These are phyloP conservation scores for Pimephales promelas DNA, from an alignment of 2,113 vertebrate species.

Conservation along the genomic window DNA sequence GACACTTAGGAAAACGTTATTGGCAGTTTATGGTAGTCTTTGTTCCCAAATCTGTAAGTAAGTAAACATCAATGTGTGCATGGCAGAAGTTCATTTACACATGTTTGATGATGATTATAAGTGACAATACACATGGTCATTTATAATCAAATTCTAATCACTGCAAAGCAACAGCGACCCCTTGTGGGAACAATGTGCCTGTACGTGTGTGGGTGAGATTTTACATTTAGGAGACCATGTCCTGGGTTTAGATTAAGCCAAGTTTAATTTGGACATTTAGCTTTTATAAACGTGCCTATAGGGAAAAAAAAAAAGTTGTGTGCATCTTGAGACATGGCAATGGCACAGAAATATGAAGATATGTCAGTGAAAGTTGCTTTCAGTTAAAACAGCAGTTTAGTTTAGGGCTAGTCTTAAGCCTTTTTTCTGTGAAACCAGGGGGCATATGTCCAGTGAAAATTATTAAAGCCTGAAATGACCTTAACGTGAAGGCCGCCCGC, in stretches of 20 bases:
- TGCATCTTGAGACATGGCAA: too few species aligned
- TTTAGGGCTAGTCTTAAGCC: too few species aligned
- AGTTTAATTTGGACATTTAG: too few species aligned
- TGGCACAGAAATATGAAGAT: too few species aligned
- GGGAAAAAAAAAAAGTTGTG: too few species aligned
- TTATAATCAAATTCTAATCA: background rate
- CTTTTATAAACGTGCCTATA: too few species aligned
- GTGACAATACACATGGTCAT: background rate
- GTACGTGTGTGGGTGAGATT: background rate
- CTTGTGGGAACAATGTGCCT: slow-evolving; percentile 19
- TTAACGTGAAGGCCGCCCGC: background rate
- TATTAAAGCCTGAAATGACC: background rate
- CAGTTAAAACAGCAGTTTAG: too few species aligned
- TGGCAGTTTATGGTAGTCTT: background rate
- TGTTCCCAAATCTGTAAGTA: background rate
- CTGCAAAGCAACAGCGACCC: slow-evolving; percentile 51
- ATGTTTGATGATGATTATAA: background rate
- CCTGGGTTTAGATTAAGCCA: too few species aligned
- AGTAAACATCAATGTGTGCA: background rate
- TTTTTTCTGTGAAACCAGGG: too few species aligned
- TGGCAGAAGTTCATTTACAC: background rate
- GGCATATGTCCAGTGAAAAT: background rate
- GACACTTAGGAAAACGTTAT: background rate
- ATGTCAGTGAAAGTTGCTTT: too few species aligned
- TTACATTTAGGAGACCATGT: background rate